A percentile compares a stretch with the other conserved stretches of the same genome.
Evolutionary conservation across 2,888 invertebrate species (phyloP).

Genomic region (Hirtodrosophila confusa): DNA sequence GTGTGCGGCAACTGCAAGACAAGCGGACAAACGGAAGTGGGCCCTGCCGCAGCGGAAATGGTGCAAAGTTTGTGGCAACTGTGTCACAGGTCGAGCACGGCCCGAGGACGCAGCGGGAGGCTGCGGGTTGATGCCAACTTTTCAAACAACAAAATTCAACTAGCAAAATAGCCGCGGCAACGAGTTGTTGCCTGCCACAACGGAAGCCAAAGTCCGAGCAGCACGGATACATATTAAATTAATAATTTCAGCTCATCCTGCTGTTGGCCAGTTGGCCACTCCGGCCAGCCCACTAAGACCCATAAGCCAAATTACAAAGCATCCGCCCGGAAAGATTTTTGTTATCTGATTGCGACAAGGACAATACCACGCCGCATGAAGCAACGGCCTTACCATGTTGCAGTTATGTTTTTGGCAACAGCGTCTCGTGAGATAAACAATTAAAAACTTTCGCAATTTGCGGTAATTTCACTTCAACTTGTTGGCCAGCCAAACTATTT

Average conservation of each 20-base stretch:
- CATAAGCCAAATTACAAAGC: constrained; percentile 63
- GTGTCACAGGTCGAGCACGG: constrained; percentile 47
- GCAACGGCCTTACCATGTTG: constrained; percentile 60
- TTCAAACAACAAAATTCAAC: constrained; percentile 52
- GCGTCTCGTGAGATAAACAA: constrained; percentile 72
- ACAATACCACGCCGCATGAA: constrained; percentile 47
- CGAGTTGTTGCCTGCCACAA: constrained; percentile 51
- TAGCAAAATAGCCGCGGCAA: constrained; percentile 33
- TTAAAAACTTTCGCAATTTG: constrained; percentile 81
- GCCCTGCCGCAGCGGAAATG: constrained; percentile 65
- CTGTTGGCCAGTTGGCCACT: neutral
- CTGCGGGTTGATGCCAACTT: constrained; percentile 49
- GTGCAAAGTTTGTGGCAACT: constrained; percentile 70
- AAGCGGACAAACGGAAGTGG: constrained; percentile 39
- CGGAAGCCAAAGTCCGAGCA: constrained; percentile 67
- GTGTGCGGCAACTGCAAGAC: constrained; percentile 1
- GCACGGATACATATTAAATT: constrained; percentile 80
- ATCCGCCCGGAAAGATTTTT: constrained; percentile 72
- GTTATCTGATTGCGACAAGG: constrained; percentile 75
- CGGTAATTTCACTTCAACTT: constrained; percentile 69
- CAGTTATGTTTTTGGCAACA: constrained; percentile 68
- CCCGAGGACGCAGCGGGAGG: constrained; percentile 11
- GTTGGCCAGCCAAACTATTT: constrained; percentile 38
- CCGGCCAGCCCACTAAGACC: constrained; percentile 26
- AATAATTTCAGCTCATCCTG: constrained; percentile 76